Percentiles rank a stretch among this genome's conserved stretches.
Evolutionary conservation across 2,113 vertebrate species (phyloP).

Genomic region (Saguinus imperator): DNA sequence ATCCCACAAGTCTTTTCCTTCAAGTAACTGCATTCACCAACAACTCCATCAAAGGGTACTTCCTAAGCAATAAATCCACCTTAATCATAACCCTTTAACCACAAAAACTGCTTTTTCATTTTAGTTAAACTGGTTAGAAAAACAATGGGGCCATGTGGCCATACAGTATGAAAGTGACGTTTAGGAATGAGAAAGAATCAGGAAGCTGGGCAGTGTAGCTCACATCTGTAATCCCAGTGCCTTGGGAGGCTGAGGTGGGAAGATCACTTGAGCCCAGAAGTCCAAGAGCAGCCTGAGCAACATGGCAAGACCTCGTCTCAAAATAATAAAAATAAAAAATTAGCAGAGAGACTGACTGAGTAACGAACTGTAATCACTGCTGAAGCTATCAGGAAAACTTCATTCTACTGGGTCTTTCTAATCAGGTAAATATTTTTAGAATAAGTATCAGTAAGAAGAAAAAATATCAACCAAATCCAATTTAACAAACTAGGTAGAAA

Average conservation of each 20-base stretch:
- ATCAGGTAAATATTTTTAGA: conserved; percentile 19
- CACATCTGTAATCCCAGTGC: no score
- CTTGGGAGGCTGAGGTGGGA: no score
- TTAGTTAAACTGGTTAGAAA: conserved; percentile 28
- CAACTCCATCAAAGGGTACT: not conserved
- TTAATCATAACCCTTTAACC: not conserved
- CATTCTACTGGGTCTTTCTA: not conserved
- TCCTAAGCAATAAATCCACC: not conserved
- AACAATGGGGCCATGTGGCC: not conserved
- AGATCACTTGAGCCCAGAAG: no score
- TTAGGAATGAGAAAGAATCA: not conserved
- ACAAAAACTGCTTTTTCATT: conserved; percentile 26
- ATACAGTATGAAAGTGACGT: not conserved
- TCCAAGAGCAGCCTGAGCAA: no score
- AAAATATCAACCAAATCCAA: not conserved
- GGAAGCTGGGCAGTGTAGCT: no score
- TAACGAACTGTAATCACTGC: not conserved
- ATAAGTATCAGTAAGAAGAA: not conserved
- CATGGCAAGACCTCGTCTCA: no score
- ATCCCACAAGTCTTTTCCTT: not conserved
- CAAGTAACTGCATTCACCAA: not conserved
- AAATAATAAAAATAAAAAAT: not conserved
- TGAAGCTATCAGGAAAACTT: not conserved
- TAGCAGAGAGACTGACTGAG: not conserved
- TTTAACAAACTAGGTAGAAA: conserved; percentile 38